These are phyloP conservation scores for Drosophila ohnishii DNA, from an alignment of 1,140 invertebrate species.

Conservation along the genomic window DNA sequence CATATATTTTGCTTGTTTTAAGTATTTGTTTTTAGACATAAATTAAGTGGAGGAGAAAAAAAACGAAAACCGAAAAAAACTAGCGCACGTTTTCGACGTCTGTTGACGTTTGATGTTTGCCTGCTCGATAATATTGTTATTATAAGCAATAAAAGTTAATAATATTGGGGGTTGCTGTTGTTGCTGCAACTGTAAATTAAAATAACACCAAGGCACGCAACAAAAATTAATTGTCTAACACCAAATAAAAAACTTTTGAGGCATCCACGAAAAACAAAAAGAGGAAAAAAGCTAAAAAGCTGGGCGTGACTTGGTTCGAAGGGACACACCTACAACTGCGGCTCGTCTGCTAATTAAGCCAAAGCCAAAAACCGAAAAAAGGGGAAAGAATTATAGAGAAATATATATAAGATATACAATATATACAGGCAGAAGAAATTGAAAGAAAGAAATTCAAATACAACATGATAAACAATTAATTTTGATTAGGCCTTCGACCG, in stretches of 20 bases:
- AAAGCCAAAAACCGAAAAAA: conserved; percentile 15
- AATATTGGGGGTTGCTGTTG: conserved; percentile 38
- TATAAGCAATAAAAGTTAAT: conserved; percentile 54
- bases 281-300: conserved; percentile 30
- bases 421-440: conserved; percentile 45
- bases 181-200: conserved; percentile 75
- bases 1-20: conserved; percentile 32
- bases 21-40: conserved; percentile 60
- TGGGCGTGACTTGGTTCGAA: conserved; percentile 53
- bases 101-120: conserved; percentile 43
- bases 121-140: conserved; percentile 60
- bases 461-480: conserved; percentile 82
- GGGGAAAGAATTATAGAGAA: conserved; percentile 36
- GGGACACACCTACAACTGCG: conserved; percentile 69
- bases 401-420: conserved; percentile 15
- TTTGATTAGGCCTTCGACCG: conserved; percentile 72
- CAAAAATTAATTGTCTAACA: conserved; percentile 83
- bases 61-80: background rate
- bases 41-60: conserved; percentile 27
- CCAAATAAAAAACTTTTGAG: conserved; percentile 79
- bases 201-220: conserved; percentile 80
- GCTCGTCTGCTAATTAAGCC: conserved; percentile 73
- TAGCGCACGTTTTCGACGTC: conserved; percentile 33
- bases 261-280: conserved; percentile 12
- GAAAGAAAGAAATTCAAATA: conserved; percentile 79